Evolutionary conservation across 2,888 invertebrate species (phyloP).

Genomic region (Siphonodentalium dalli): DNA sequence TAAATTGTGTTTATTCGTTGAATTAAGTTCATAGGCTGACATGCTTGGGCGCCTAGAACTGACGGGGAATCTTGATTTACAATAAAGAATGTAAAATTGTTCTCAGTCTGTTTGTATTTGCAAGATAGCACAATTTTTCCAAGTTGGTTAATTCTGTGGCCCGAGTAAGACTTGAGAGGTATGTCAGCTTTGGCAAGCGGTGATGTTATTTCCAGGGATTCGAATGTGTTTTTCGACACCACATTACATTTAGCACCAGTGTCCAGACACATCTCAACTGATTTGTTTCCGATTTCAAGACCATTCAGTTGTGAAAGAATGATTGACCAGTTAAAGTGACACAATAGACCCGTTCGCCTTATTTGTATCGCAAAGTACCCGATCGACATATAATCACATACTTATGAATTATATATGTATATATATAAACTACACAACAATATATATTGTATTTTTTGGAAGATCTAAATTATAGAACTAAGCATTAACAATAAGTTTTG

Average conservation of each 20-base stretch:
- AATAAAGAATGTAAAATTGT: conserved; percentile 16
- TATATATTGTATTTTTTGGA: too few species aligned
- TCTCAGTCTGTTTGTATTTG: conserved; percentile 1
- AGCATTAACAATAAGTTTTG: too few species aligned
- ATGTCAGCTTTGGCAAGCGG: conserved; percentile 8
- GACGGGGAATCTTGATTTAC: conserved; percentile 15
- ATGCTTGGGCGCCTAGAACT: conserved; percentile 21
- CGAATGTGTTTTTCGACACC: conserved; percentile 8
- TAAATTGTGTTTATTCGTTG: conserved; percentile 13
- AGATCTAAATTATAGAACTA: too few species aligned
- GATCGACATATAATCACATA: too few species aligned
- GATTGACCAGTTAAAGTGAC: too few species aligned
- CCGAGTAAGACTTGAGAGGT: conserved; percentile 23
- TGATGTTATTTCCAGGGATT: conserved; percentile 13
- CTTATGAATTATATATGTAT: too few species aligned
- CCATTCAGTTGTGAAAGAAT: too few species aligned
- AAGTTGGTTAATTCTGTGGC: conserved; percentile 13
- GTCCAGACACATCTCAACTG: conserved; percentile 22
- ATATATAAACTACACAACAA: too few species aligned
- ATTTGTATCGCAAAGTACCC: too few species aligned
- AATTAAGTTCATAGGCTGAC: conserved; percentile 14
- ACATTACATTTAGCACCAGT: conserved; percentile 28
- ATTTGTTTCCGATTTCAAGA: conserved; percentile 7
- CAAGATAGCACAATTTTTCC: conserved; percentile 10
- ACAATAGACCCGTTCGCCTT: too few species aligned